phyloP scores from a whole-genome alignment of 1,140 invertebrate species.

The Nasonia vitripennis region DNA sequence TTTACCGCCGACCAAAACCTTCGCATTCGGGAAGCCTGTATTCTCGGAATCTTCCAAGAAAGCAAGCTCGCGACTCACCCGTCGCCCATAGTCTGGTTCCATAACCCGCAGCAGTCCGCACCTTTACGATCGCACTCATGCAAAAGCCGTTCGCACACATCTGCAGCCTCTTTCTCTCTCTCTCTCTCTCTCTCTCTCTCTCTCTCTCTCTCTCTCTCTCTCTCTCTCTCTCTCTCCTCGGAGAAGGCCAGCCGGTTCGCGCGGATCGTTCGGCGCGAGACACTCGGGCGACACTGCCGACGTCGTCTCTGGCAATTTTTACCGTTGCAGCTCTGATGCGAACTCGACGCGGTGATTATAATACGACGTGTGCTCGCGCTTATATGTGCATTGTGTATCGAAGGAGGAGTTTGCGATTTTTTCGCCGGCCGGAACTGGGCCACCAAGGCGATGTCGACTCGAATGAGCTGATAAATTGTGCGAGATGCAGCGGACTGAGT shows the following conservation, averaged over 20 bases:
- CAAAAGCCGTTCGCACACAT: slow-evolving; percentile 17
- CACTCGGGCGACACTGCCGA: not conserved
- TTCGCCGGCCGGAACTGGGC: not conserved
- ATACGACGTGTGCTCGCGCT: not conserved
- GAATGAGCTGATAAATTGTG: not conserved
- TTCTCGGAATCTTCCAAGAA: slow-evolving; percentile 53
- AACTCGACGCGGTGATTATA: not conserved
- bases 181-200: slow-evolving; percentile 21
- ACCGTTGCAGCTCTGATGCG: not conserved
- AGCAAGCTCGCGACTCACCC: slow-evolving; percentile 5
- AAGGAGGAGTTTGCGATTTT: not conserved
- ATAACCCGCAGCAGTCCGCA: not conserved
- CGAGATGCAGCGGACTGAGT: not conserved
- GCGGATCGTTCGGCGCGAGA: not conserved
- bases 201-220: slow-evolving; percentile 4
- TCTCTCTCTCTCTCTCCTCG: not conserved
- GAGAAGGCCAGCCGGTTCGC: slow-evolving; percentile 15
- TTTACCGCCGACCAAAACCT: not conserved
- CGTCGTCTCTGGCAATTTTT: not conserved
- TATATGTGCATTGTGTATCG: not conserved
- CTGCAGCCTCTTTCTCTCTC: not conserved
- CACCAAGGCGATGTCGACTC: not conserved
- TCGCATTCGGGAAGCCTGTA: slow-evolving; percentile 21
- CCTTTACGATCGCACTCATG: slow-evolving; percentile 30
- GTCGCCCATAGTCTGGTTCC: not conserved